These are phyloP conservation scores for Equus przewalskii DNA, from an alignment of 2,113 vertebrate species.

Conservation along the genomic window DNA sequence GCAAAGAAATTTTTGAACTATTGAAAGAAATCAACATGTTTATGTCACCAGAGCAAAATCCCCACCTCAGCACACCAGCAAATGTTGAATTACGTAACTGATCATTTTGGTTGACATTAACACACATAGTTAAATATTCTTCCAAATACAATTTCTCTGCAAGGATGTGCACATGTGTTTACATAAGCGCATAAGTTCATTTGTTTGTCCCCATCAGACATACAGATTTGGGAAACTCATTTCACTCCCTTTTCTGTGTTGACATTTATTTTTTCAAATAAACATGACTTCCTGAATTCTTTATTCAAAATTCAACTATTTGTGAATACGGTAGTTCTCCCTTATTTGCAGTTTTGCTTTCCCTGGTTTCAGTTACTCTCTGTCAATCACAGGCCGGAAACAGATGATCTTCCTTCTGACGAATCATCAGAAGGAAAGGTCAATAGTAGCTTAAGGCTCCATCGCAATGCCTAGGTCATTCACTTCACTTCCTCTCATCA, in stretches of 20 bases:
- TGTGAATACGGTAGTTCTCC: not conserved
- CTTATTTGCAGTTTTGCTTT: not conserved
- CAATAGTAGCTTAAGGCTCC: too few relatives aligned
- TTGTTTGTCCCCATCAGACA: not conserved
- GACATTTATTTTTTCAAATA: not conserved
- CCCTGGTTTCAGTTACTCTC: not conserved
- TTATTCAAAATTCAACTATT: not conserved
- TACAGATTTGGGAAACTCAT: not conserved
- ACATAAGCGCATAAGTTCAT: not conserved
- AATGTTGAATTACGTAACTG: not conserved
- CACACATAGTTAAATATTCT: not conserved
- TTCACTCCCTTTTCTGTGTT: not conserved
- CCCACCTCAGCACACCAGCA: not conserved
- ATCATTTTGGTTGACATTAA: conserved; percentile 24
- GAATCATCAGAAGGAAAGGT: too few relatives aligned
- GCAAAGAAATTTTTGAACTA: not conserved
- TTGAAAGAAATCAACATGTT: not conserved
- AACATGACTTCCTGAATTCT: not conserved
- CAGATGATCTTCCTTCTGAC: too few relatives aligned
- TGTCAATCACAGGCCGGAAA: not conserved
- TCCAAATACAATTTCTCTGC: not conserved
- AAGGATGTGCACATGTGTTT: not conserved
- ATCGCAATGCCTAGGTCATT: too few relatives aligned
- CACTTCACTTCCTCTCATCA: too few relatives aligned
- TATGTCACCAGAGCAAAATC: not conserved